Conservation (phyloP, 1,140 invertebrate species). For the Andrena cerasifolii region DNA sequence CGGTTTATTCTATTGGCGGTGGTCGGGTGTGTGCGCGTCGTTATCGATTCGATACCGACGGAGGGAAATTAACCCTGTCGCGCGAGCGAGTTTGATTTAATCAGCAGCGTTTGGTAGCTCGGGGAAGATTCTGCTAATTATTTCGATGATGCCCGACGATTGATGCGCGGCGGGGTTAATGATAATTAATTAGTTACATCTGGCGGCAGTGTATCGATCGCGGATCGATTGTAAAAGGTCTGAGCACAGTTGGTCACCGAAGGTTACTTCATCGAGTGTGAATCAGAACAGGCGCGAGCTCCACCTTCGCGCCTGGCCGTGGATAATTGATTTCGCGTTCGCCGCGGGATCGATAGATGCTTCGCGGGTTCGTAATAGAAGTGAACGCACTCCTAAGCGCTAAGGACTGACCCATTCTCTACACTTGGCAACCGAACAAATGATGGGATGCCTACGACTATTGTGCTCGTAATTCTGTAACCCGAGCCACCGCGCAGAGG, state of each 20-base stretch:
- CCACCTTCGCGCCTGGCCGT: too few species aligned
- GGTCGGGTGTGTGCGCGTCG: neutral
- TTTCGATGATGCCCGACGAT: conserved; percentile 1
- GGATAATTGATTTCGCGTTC: conserved; percentile 39
- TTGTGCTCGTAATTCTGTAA: conserved; percentile 61
- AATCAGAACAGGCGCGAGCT: too few species aligned
- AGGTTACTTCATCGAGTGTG: too few species aligned
- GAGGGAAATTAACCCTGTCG: neutral
- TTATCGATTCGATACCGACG: neutral
- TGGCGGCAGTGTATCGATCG: neutral
- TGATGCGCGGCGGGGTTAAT: neutral
- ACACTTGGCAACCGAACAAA: conserved; percentile 63
- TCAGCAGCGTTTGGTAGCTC: neutral
- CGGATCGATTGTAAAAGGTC: neutral
- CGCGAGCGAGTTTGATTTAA: neutral
- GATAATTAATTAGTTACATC: conserved; percentile 3
- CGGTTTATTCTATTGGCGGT: conserved; percentile 16
- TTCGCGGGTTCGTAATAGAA: conserved; percentile 23
- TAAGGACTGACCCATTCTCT: conserved; percentile 46
- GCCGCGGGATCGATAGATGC: conserved; percentile 42
- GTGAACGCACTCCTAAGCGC: conserved; percentile 34
- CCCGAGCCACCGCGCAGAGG: conserved; percentile 48
- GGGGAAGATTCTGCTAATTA: conserved; percentile 6
- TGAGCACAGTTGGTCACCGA: neutral
- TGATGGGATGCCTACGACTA: conserved; percentile 50